Percentiles rank a stretch among this genome's conserved stretches.
These are phyloP conservation scores for Ictalurus punctatus DNA, from an alignment of 2,113 vertebrate species.

Conservation along the genomic window DNA sequence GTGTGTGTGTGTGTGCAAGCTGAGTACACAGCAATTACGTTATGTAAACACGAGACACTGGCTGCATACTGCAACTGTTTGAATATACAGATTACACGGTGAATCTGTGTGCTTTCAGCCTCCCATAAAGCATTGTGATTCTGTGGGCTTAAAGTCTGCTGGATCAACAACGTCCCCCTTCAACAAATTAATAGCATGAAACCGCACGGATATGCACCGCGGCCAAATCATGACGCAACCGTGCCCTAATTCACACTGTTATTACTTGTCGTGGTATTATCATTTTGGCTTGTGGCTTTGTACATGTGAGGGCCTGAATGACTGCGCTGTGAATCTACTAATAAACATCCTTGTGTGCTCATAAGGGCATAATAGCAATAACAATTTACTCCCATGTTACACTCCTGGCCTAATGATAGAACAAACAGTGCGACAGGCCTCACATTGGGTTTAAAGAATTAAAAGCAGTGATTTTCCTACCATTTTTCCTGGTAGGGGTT, in stretches of 20 bases:
- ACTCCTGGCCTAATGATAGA: neutral
- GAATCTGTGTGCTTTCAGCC: constrained; percentile 35
- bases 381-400: neutral
- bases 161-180: constrained; percentile 33
- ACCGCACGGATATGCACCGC: neutral
- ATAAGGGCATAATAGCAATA: constrained; percentile 18
- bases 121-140: constrained; percentile 32
- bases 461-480: neutral
- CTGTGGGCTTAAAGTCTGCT: constrained; percentile 24
- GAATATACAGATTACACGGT: constrained; percentile 39
- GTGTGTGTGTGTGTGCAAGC: constrained; percentile 15
- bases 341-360: constrained; percentile 37
- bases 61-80: constrained; percentile 32
- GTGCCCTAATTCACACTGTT: constrained; percentile 33
- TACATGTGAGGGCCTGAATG: constrained; percentile 37
- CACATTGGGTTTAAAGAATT: no score
- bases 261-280: constrained; percentile 35
- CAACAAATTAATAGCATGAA: constrained; percentile 12
- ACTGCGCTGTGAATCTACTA: constrained; percentile 1
- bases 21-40: constrained; percentile 44
- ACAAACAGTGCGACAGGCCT: neutral
- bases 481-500: neutral
- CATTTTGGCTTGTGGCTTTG: constrained; percentile 36
- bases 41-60: constrained; percentile 49
- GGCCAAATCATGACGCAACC: constrained; percentile 18